A percentile compares a stretch with the other conserved stretches of the same genome.
Conservation (phyloP, 2,113 vertebrate genomes). For the Dissostichus mawsoni region DNA sequence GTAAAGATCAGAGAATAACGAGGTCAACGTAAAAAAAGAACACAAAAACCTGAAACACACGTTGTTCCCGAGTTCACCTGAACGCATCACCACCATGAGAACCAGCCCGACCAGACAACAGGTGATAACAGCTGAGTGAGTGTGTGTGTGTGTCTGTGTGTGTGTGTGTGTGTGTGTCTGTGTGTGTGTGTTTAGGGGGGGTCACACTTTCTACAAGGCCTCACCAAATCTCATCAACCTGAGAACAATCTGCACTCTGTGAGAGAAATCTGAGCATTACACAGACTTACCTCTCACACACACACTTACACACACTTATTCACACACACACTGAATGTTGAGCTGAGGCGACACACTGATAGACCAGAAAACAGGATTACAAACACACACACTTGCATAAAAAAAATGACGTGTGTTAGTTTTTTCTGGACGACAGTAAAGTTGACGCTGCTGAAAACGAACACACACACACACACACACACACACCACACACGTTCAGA, state of each 20-base stretch:
- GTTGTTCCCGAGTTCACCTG: no score
- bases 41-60: no score
- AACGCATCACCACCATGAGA: slow-evolving; percentile 32
- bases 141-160: slow-evolving; percentile 3
- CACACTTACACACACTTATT: no score
- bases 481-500: no score
- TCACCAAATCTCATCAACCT: slow-evolving; percentile 38
- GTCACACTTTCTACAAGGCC: slow-evolving; percentile 5
- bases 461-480: no score
- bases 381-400: no score
- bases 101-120: slow-evolving; percentile 60
- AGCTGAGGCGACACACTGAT: not conserved
- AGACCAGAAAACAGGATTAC: not conserved
- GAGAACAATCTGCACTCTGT: slow-evolving; percentile 69
- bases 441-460: no score
- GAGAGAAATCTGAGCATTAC: slow-evolving; percentile 41
- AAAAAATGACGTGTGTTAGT: no score
- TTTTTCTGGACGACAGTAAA: no score
- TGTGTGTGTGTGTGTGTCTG: slow-evolving; percentile 38
- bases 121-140: slow-evolving; percentile 67
- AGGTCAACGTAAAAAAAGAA: no score
- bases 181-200: not conserved
- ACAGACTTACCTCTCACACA: slow-evolving; percentile 13
- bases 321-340: not conserved
- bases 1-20: no score